Percentiles rank a stretch among this genome's conserved stretches.
These are phyloP conservation scores for Hemibagrus wyckioides DNA, from an alignment of 2,113 vertebrate species.

Conservation along the genomic window DNA sequence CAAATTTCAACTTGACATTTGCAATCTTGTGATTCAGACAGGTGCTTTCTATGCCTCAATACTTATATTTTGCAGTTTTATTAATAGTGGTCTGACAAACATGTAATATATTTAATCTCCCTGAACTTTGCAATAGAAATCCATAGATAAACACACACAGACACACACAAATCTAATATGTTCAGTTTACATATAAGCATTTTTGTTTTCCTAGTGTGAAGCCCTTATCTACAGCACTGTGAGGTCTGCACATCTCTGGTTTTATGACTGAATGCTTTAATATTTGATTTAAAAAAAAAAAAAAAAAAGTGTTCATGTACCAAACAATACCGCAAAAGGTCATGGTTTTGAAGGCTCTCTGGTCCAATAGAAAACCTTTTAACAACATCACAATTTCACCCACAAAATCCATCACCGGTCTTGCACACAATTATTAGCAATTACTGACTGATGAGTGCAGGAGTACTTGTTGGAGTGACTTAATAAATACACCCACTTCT, in stretches of 20 bases:
- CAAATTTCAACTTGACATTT: constrained; percentile 49
- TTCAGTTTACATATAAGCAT: constrained; percentile 10
- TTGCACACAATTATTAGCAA: constrained; percentile 74
- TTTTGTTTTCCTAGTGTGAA: not conserved
- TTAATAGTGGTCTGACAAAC: constrained; percentile 28
- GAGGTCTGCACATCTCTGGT: not conserved
- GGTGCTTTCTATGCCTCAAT: not conserved
- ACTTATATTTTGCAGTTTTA: constrained; percentile 40
- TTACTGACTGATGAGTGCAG: constrained; percentile 66
- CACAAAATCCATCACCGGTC: constrained; percentile 50
- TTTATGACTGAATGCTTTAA: constrained; percentile 2
- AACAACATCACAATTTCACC: constrained; percentile 38
- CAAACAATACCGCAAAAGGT: not conserved
- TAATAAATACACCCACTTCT: constrained; percentile 66
- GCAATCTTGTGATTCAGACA: constrained; percentile 46
- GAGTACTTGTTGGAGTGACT: constrained; percentile 60
- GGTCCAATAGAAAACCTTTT: constrained; percentile 39
- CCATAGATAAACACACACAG: not conserved
- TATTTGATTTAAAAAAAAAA: too few relatives aligned
- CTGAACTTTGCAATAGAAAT: constrained; percentile 13
- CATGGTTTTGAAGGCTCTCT: not conserved
- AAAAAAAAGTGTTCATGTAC: not conserved
- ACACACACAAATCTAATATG: not conserved
- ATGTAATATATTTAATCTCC: constrained; percentile 18
- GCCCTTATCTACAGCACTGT: constrained; percentile 1